These are phyloP conservation scores for Pogonomyrmex barbatus DNA, from an alignment of 1,140 invertebrate species.

Conservation along the genomic window DNA sequence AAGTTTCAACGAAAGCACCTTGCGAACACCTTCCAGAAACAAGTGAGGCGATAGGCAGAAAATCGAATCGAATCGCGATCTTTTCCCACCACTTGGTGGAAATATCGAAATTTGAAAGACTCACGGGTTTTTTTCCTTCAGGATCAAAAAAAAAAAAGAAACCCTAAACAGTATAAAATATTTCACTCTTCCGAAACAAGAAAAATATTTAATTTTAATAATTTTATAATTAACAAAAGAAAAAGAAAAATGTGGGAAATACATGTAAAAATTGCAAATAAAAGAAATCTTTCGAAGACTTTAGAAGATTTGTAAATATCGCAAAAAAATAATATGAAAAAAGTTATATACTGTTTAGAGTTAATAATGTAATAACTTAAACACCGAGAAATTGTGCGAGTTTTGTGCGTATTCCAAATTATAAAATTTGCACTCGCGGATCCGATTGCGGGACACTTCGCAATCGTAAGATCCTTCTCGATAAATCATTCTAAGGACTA, in stretches of 20 bases:
- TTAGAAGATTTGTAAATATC: conserved; percentile 1
- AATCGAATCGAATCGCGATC: conserved; percentile 53
- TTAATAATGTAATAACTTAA: conserved; percentile 48
- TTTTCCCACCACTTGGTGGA: conserved; percentile 33
- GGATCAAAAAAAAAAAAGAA: conserved; percentile 22
- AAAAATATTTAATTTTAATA: conserved; percentile 6
- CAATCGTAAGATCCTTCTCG: conserved; percentile 31
- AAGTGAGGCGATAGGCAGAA: conserved; percentile 25
- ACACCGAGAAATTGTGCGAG: conserved; percentile 41
- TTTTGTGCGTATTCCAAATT: conserved; percentile 33
- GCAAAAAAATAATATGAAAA: background rate
- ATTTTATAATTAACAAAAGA: background rate
- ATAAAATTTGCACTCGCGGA: conserved; percentile 52
- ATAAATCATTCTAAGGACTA: conserved; percentile 43
- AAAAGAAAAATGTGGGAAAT: background rate
- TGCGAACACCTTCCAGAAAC: conserved; percentile 26
- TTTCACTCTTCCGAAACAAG: background rate
- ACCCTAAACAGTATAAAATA: conserved; percentile 40
- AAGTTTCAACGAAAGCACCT: conserved; percentile 7
- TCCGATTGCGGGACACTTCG: conserved; percentile 2
- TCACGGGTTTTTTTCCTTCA: conserved; percentile 65
- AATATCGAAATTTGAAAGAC: conserved; percentile 72
- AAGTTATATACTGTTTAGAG: conserved; percentile 40
- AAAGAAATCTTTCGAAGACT: background rate
- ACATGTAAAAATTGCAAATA: background rate